Evolutionary conservation across 23 tunicate species (phyloP).

Genomic region (Clavelina lepadiformis): DNA sequence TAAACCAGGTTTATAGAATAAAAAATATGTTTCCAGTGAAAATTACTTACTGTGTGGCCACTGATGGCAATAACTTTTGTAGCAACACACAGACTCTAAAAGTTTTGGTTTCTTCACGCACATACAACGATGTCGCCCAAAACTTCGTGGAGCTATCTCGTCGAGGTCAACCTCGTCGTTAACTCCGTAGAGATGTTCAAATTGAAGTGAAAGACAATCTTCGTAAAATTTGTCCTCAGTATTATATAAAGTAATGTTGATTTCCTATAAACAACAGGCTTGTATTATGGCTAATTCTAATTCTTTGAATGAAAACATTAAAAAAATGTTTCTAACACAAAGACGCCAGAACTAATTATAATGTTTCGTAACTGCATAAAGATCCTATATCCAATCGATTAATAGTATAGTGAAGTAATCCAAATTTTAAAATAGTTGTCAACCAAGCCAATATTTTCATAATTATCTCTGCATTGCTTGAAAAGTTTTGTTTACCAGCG

Average conservation of each 20-base stretch:
- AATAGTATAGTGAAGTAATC: neutral
- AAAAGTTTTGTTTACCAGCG: slow-evolving; percentile 9
- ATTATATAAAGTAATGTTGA: no score
- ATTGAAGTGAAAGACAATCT: slow-evolving; percentile 11
- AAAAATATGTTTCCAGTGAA: neutral
- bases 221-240: no score
- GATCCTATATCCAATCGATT: no score
- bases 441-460: neutral
- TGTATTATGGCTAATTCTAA: no score
- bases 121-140: slow-evolving; percentile 1
- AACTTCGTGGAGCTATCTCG: neutral
- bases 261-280: no score
- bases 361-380: no score
- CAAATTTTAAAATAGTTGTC: neutral
- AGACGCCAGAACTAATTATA: no score
- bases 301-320: no score
- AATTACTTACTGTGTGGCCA: slow-evolving; percentile 16
- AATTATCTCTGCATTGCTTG: neutral
- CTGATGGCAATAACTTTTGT: slow-evolving; percentile 1
- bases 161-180: slow-evolving; percentile 22
- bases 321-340: no score
- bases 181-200: slow-evolving; percentile 3
- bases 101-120: slow-evolving; percentile 1
- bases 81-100: slow-evolving; percentile 18
- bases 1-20: no score